phyloP scores from a whole-genome alignment of 2,797 vertebrate genomes.

The Spinibarbus caldwelli region DNA sequence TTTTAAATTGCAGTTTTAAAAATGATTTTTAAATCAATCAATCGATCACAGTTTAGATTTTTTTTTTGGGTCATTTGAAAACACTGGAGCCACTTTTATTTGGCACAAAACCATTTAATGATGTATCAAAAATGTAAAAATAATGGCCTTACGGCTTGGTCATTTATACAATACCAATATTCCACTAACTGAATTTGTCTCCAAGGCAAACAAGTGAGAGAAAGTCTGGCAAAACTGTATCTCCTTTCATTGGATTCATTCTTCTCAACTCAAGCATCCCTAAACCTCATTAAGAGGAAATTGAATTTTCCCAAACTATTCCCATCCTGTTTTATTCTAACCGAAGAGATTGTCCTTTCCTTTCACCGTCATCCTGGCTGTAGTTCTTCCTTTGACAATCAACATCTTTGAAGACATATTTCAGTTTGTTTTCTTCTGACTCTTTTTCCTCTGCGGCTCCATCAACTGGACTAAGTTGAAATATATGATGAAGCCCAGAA shows the following conservation, averaged over 20 bases:
- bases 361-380: slow-evolving; percentile 25
- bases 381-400: not conserved
- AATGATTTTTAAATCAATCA: not conserved
- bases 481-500: slow-evolving; percentile 83
- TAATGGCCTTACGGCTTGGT: not conserved
- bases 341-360: slow-evolving; percentile 11
- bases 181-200: slow-evolving; percentile 8
- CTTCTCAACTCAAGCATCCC: slow-evolving; percentile 38
- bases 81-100: slow-evolving; percentile 34
- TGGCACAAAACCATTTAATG: slow-evolving; percentile 71
- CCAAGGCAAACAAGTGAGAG: slow-evolving; percentile 15
- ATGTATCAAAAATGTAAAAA: slow-evolving; percentile 58
- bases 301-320: slow-evolving; percentile 44
- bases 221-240: slow-evolving; percentile 34
- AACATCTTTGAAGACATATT: slow-evolving; percentile 15
- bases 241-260: slow-evolving; percentile 28
- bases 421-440: slow-evolving; percentile 85
- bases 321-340: slow-evolving; percentile 49
- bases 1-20: not conserved
- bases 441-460: slow-evolving; percentile 73
- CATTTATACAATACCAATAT: slow-evolving; percentile 27
- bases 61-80: slow-evolving; percentile 51
- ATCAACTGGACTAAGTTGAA: slow-evolving; percentile 88
- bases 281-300: slow-evolving; percentile 48
- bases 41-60: not conserved